Percentiles rank a stretch among this genome's conserved stretches.
phyloP scores from a whole-genome alignment of 2,888 invertebrate species.

The Cryptophagus acutangulus region DNA sequence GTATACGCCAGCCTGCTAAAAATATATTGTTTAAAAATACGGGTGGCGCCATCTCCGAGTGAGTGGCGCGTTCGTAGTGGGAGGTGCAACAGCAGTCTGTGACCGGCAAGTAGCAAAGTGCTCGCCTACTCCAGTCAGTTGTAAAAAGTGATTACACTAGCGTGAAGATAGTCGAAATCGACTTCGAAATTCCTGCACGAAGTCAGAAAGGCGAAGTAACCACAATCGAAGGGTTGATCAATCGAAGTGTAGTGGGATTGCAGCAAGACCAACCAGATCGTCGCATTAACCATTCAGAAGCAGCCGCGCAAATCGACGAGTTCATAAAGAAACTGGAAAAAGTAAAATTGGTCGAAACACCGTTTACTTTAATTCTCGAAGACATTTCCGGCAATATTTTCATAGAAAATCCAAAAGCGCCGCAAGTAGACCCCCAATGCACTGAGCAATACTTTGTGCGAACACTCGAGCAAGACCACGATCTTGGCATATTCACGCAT shows the following conservation, averaged over 20 bases:
- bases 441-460: slow-evolving; percentile 60
- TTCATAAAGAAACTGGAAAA: slow-evolving; percentile 64
- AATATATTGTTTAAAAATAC: too few species aligned
- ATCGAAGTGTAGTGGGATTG: slow-evolving; percentile 69
- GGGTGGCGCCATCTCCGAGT: too few species aligned
- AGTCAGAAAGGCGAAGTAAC: slow-evolving; percentile 93
- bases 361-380: slow-evolving; percentile 75
- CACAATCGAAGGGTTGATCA: slow-evolving; percentile 88
- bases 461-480: slow-evolving; percentile 64
- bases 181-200: slow-evolving; percentile 84
- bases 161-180: slow-evolving; percentile 77
- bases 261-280: slow-evolving; percentile 73
- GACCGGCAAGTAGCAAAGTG: too few species aligned
- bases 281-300: slow-evolving; percentile 64
- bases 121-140: too few species aligned
- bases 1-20: too few species aligned
- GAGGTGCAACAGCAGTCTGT: too few species aligned
- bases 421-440: slow-evolving; percentile 64
- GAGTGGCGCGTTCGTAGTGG: too few species aligned
- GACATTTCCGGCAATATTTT: slow-evolving; percentile 87
- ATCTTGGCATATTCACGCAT: slow-evolving; percentile 62
- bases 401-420: slow-evolving; percentile 80
- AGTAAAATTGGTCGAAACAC: slow-evolving; percentile 54
- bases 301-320: slow-evolving; percentile 70
- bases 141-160: slow-evolving; percentile 76